Evolutionary conservation across 2,113 vertebrate species (phyloP).

Genomic region (rat (Rattus norvegicus)): GRCr8 NC_086027.1:106090501-106091000

Average conservation of each 20-base stretch:
- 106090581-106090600: not conserved
- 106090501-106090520: not conserved
- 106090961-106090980: not conserved
- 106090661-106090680: not conserved
- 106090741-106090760: not conserved
- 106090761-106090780: not conserved
- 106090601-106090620: not conserved
- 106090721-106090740: not conserved
- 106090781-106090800: not conserved
- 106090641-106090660: not conserved
- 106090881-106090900: not conserved
- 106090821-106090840: not conserved
- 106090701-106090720: not conserved
- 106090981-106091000: not conserved
- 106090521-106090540: not conserved
- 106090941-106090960: not conserved
- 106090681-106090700: not conserved
- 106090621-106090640: not conserved
- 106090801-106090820: not conserved
- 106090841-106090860: not conserved
- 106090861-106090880: not conserved
- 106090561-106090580: not conserved
- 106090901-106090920: not conserved
- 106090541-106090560: not conserved
- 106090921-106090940: not conserved